These are phyloP conservation scores for Toxostoma redivivum DNA, from an alignment of 2,113 vertebrate genomes.

Conservation along the genomic window DNA sequence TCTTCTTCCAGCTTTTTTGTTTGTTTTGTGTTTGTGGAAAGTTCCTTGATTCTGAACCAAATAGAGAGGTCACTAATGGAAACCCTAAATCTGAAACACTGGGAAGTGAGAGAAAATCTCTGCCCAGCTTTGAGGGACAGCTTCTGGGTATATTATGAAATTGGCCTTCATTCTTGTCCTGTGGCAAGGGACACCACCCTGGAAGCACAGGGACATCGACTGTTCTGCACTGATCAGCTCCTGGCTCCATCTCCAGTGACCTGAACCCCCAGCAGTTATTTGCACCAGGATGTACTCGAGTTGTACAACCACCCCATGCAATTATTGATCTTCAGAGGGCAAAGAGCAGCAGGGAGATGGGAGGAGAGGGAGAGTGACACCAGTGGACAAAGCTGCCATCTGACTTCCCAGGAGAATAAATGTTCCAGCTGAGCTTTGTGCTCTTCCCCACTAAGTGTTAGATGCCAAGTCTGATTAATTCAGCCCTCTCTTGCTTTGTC, in stretches of 20 bases:
- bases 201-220: neutral
- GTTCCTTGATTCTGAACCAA: conserved; percentile 30
- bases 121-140: neutral
- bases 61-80: conserved; percentile 36
- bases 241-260: neutral
- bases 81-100: neutral
- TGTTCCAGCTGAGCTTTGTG: neutral
- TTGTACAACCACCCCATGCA: neutral
- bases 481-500: conserved; percentile 9
- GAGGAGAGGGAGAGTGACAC: neutral
- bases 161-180: neutral
- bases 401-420: neutral
- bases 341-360: neutral
- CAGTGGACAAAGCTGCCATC: neutral
- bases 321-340: neutral
- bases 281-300: neutral
- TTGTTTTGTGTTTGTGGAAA: conserved; percentile 29
- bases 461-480: conserved; percentile 30
- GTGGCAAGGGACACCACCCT: neutral
- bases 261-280: neutral
- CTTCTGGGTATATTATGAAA: neutral
- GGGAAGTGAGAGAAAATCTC: neutral
- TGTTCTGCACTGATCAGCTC: neutral
- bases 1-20: conserved; percentile 31
- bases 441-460: neutral